Conservation (phyloP, 2,797 vertebrate species). For the Rhinophrynus dorsalis region DNA sequence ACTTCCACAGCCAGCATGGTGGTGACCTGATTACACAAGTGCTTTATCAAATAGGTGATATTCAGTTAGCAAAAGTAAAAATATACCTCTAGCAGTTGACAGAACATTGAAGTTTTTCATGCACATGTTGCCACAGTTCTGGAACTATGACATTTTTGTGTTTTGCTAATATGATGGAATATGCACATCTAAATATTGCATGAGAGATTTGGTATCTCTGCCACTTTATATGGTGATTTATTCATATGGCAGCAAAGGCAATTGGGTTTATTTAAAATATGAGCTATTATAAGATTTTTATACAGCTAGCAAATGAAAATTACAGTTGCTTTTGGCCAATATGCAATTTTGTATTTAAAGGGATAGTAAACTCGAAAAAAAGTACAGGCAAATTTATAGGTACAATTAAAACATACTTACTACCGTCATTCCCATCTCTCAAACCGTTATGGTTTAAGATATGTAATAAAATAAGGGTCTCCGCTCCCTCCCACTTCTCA, state of each 20-base stretch:
- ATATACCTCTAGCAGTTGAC: too few species aligned
- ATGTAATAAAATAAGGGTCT: too few species aligned
- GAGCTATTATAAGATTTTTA: neutral
- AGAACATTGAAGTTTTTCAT: neutral
- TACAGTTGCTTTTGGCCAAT: slow-evolving; percentile 21
- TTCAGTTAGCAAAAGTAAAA: too few species aligned
- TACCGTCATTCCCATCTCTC: too few species aligned
- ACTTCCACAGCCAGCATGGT: neutral
- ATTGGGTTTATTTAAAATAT: slow-evolving; percentile 12
- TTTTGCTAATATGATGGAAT: neutral
- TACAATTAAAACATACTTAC: too few species aligned
- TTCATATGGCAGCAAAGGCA: slow-evolving; percentile 6
- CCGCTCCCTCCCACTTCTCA: too few species aligned
- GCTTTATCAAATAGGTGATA: too few species aligned
- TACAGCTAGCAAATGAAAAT: neutral
- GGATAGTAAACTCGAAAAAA: too few species aligned
- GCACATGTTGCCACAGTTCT: neutral
- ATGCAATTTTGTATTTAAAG: slow-evolving; percentile 20
- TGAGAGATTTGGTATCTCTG: neutral
- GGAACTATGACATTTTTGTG: neutral
- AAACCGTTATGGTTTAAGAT: too few species aligned
- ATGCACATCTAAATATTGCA: neutral
- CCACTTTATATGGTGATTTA: slow-evolving; percentile 6
- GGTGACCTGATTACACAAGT: neutral
- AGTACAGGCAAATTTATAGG: too few species aligned